These are phyloP conservation scores for Penaeus japonicus DNA, from an alignment of 1,140 invertebrate genomes.

Conservation along the genomic window DNA sequence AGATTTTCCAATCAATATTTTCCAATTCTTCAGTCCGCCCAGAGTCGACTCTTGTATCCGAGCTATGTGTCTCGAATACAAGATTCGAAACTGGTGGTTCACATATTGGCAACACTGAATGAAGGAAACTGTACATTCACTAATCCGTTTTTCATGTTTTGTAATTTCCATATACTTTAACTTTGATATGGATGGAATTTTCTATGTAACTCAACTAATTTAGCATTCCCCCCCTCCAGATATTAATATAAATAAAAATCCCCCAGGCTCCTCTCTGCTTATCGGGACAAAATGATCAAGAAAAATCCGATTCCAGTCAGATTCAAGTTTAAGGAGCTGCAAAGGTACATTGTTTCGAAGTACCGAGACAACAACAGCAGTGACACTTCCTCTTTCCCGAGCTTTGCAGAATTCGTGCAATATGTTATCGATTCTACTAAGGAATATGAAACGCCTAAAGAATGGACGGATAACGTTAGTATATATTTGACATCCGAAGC, in stretches of 20 bases:
- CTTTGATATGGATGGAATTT: no score
- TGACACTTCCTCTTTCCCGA: conserved; percentile 18
- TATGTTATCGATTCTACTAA: conserved; percentile 24
- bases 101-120: no score
- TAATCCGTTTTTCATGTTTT: no score
- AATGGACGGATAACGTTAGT: conserved; percentile 31
- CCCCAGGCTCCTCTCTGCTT: conserved; percentile 25
- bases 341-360: conserved; percentile 10
- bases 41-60: no score
- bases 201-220: no score
- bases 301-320: neutral
- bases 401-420: conserved; percentile 40
- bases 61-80: no score
- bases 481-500: no score
- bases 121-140: no score
- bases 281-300: conserved; percentile 43
- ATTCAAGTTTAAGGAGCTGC: conserved; percentile 29
- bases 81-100: no score
- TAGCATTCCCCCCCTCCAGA: neutral
- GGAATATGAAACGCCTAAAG: neutral
- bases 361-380: neutral
- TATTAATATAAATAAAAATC: neutral
- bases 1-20: neutral
- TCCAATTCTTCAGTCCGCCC: no score
- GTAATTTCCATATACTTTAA: no score